A percentile compares a stretch with the other conserved stretches of the same genome.
Evolutionary conservation across 2,797 vertebrate species (phyloP).

Genomic region (Anabacerthia variegaticeps): DNA sequence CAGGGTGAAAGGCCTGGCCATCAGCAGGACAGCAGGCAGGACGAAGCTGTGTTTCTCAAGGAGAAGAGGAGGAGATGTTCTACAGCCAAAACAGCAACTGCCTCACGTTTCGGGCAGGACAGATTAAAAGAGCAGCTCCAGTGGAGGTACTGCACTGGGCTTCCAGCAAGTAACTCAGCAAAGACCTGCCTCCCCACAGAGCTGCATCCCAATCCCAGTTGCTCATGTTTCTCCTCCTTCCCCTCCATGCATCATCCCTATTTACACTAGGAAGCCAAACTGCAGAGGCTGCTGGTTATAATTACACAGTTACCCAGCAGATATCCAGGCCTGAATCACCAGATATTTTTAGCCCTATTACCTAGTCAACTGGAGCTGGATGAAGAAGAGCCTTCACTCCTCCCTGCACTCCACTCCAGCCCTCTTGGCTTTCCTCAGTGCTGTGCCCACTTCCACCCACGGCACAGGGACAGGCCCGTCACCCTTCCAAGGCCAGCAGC

Average conservation of each 20-base stretch:
- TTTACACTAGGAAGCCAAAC: conserved; percentile 58
- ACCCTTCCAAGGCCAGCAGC: not conserved
- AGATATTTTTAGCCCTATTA: conserved; percentile 74
- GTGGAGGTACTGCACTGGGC: not conserved
- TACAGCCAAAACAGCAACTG: not conserved
- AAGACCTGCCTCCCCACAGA: not conserved
- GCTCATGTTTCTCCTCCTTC: conserved; percentile 43
- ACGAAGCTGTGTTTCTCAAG: not conserved
- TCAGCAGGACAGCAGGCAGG: not conserved
- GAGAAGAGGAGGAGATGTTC: conserved; percentile 28
- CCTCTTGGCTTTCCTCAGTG: not conserved
- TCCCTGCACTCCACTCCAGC: not conserved
- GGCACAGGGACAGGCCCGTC: not conserved
- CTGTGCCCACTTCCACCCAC: not conserved
- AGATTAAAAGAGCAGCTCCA: conserved; percentile 25
- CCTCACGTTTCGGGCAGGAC: not conserved
- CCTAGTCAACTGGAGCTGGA: conserved; percentile 69
- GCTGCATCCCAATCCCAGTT: not conserved
- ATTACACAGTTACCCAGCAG: conserved; percentile 69
- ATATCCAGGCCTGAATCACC: conserved; percentile 71
- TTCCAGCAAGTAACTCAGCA: not conserved
- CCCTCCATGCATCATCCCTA: conserved; percentile 43
- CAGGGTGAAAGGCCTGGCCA: conserved; percentile 42
- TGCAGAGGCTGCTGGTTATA: conserved; percentile 67
- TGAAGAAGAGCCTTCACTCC: conserved; percentile 60